Conservation (phyloP, 2,113 vertebrate genomes). For the Sorex fumeus region DNA sequence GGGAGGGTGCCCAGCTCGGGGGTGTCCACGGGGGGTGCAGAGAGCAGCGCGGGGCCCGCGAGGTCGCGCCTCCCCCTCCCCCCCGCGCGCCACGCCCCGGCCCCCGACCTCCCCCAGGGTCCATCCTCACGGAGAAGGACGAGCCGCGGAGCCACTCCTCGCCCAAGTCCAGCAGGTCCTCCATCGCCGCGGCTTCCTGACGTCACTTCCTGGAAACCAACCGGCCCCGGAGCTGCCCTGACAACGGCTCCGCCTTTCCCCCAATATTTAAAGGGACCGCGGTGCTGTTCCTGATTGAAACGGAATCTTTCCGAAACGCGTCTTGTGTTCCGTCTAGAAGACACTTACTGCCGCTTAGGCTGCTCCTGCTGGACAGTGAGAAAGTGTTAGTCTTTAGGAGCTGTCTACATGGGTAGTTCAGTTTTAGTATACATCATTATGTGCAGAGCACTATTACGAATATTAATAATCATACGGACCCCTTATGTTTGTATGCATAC, state of each 20-base stretch:
- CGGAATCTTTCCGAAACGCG: not conserved
- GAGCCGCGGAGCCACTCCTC: conserved; percentile 84
- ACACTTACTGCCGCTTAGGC: not conserved
- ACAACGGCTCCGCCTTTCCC: conserved; percentile 83
- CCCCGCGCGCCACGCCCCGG: conserved; percentile 31
- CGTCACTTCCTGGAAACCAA: conserved; percentile 87
- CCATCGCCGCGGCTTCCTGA: conserved; percentile 86
- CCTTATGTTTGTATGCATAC: not conserved
- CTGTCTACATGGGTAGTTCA: conserved; percentile 7
- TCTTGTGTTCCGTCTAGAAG: not conserved
- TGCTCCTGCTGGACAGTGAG: not conserved
- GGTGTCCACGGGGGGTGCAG: not conserved
- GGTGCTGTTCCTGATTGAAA: not conserved
- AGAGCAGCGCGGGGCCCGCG: not conserved
- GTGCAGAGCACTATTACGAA: not conserved
- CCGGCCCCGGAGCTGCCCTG: conserved; percentile 81
- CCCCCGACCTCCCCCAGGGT: conserved; percentile 10
- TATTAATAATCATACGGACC: not conserved
- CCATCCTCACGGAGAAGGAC: conserved; percentile 76
- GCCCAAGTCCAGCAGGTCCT: conserved; percentile 88
- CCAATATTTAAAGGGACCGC: conserved; percentile 74
- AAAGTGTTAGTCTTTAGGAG: conserved; percentile 29
- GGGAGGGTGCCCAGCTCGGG: no score
- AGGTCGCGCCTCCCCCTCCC: not conserved
- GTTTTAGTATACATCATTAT: conserved; percentile 13